Percentiles rank a stretch among this genome's conserved stretches.
These are phyloP conservation scores for Propithecus coquereli DNA, from an alignment of 2,113 vertebrate species.

Conservation along the genomic window DNA sequence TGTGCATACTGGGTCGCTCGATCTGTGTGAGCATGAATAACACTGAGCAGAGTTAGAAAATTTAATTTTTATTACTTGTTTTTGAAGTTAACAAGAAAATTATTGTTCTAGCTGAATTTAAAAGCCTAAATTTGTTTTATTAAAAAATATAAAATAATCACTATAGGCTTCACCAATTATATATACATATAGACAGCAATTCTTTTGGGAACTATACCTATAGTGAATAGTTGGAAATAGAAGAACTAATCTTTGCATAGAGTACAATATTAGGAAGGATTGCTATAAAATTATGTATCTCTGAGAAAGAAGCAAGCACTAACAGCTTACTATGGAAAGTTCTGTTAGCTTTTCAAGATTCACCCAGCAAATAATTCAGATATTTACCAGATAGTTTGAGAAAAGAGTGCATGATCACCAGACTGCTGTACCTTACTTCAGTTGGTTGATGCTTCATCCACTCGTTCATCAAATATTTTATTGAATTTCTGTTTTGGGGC, in stretches of 20 bases:
- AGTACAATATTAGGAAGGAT: background rate
- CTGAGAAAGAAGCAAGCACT: background rate
- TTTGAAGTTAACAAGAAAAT: background rate
- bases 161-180: background rate
- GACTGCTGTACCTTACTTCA: background rate
- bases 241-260: background rate
- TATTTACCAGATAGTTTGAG: background rate
- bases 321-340: background rate
- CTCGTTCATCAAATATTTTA: background rate
- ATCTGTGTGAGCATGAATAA: background rate
- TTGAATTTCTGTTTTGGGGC: background rate
- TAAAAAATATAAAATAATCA: background rate
- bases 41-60: background rate
- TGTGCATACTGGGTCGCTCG: background rate
- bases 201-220: background rate
- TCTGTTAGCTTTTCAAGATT: background rate
- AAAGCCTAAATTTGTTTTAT: background rate
- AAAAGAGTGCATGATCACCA: background rate
- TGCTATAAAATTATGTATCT: background rate
- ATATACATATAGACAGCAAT: background rate
- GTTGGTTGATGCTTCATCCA: background rate
- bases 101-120: conserved; percentile 5
- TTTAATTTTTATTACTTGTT: conserved; percentile 8
- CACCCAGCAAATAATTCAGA: background rate
- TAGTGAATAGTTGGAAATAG: background rate